phyloP scores from a whole-genome alignment of 2,113 vertebrate species.

The Dasyprocta punctata region DNA sequence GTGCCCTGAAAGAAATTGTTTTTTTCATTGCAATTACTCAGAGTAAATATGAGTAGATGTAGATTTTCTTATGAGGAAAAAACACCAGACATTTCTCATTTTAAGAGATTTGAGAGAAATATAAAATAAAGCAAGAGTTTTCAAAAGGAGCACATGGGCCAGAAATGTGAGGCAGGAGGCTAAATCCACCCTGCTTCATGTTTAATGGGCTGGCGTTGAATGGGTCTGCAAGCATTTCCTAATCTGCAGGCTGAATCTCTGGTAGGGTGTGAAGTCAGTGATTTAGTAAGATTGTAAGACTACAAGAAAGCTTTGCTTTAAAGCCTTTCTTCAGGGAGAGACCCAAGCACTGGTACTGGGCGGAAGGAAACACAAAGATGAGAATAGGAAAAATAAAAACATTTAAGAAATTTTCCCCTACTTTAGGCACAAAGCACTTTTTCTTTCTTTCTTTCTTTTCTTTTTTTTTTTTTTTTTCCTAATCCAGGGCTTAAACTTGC shows the following conservation, averaged over 20 bases:
- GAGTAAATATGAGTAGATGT: background rate
- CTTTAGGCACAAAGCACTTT: background rate
- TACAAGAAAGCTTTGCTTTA: background rate
- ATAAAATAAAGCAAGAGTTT: background rate
- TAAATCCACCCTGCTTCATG: background rate
- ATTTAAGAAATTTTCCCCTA: background rate
- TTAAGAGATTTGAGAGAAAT: background rate
- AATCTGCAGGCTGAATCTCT: background rate
- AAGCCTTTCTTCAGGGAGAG: too few species aligned
- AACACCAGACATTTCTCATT: background rate
- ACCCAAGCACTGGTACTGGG: too few species aligned
- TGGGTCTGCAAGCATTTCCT: background rate
- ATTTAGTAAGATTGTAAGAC: background rate
- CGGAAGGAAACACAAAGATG: background rate
- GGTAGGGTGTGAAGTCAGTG: background rate
- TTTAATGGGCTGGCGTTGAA: background rate
- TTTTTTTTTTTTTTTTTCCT: background rate
- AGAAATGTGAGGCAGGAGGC: background rate
- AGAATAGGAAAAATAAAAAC: constrained; percentile 4
- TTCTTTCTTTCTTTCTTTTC: too few species aligned
- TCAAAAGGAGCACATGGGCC: background rate
- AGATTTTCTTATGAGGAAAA: background rate
- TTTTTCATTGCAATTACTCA: background rate
- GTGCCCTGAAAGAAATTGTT: background rate
- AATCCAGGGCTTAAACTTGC: background rate